Percentiles rank a stretch among this genome's conserved stretches.
Conservation (phyloP, 2,888 invertebrate genomes). For the Eristalinus sepulchralis region DNA sequence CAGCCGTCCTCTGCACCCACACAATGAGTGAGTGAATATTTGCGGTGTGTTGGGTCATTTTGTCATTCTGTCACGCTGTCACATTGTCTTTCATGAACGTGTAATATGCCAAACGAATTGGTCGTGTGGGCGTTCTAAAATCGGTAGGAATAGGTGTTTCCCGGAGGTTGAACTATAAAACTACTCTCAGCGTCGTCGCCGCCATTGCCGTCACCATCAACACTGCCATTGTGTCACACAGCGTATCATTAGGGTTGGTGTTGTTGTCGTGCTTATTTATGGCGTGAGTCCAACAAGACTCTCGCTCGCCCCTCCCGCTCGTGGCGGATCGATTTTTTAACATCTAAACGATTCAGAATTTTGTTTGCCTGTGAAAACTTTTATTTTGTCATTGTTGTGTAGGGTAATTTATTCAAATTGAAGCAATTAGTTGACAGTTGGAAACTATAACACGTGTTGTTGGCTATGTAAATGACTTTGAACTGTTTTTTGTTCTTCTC, state of each 20-base stretch:
- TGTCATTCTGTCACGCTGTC: conserved; percentile 54
- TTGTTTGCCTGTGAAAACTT: background rate
- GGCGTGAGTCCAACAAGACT: background rate
- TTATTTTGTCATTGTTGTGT: conserved; percentile 33
- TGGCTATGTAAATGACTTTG: conserved; percentile 50
- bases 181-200: conserved; percentile 32
- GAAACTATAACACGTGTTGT: conserved; percentile 63
- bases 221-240: conserved; percentile 29
- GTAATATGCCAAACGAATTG: conserved; percentile 7
- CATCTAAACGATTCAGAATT: conserved; percentile 7
- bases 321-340: conserved; percentile 55
- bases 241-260: conserved; percentile 50
- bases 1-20: conserved; percentile 56
- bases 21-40: conserved; percentile 28
- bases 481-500: background rate
- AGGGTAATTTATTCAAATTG: conserved; percentile 53
- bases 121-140: conserved; percentile 39
- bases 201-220: background rate
- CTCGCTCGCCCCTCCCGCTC: background rate
- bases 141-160: conserved; percentile 66
- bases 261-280: conserved; percentile 18
- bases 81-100: conserved; percentile 27
- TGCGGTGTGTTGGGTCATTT: conserved; percentile 17
- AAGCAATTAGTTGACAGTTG: conserved; percentile 66
- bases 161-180: conserved; percentile 53